Base-by-base conservation (phyloP, 2,113 vertebrate species). In the Lagopus muta region DNA sequence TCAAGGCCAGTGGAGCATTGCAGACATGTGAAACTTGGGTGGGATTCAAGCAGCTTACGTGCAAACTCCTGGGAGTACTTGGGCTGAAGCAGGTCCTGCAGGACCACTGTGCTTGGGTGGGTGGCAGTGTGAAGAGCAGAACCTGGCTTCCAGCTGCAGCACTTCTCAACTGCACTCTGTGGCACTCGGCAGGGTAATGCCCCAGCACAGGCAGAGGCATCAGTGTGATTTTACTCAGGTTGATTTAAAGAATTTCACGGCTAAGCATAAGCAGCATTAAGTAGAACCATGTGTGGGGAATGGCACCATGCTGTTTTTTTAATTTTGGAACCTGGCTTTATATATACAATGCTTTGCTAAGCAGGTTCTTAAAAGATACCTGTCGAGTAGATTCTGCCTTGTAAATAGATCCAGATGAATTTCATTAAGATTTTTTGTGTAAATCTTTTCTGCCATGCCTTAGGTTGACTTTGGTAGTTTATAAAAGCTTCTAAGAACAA, bases 111-210 rank as follows among this genome's bases (percentile, higher is more conserved):
- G 4, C 27, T 24, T 32, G 16, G 55, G 32, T 18, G 19, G 20
- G 24, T n/a, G 32, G 13, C 38, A 36, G 40, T 27, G 13, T 18
- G 61, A 19, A 34, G 9, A 81, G 67, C n/a, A 61, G 42, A 5
- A 8, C 7, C 45, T 55, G 1, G 0, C 43, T 48, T 82, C 0
- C 1, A n/a, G 32, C 43, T 36, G 45, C 45, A 45, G n/a, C 64
- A 12, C 4, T 3, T 62, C 16, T 8, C 74, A 32, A 36, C 13
- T 40, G 19, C 2, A 64, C 28, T 19, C 54, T 38, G 3, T 4
- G 9, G 22, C 25, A 47, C 25, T 5, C 45, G 43, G 52, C 9
- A 62, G 34, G 15, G 19, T 11, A 36, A 45, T 64, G 57, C 66
- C 19, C 55, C 58, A 58, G n/a, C n/a, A 64, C 27, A 1, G 6